Percentiles rank a stretch among this genome's conserved stretches.
These are phyloP conservation scores for Etheostoma spectabile DNA, from an alignment of 2,113 vertebrate species.

Conservation along the genomic window DNA sequence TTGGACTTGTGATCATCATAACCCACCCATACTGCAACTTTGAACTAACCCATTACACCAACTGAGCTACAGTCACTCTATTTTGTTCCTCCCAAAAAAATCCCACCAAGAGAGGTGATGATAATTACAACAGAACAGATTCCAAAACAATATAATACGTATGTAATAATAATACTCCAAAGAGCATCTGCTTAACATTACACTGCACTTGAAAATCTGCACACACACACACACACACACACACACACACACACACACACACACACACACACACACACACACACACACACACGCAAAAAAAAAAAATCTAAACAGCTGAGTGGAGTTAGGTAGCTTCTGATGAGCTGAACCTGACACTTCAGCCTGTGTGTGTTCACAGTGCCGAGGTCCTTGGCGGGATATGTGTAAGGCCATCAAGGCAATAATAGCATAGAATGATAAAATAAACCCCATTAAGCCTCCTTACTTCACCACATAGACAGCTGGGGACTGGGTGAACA, in stretches of 20 bases:
- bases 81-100: constrained; percentile 19
- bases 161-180: constrained; percentile 12
- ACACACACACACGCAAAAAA: too few species aligned
- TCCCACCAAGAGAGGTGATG: constrained; percentile 18
- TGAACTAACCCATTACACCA: not conserved
- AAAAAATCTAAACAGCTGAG: constrained; percentile 48
- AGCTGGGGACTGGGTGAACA: constrained; percentile 60
- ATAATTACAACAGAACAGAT: constrained; percentile 34
- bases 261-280: too few species aligned
- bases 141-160: constrained; percentile 47
- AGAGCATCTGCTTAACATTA: constrained; percentile 55
- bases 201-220: constrained; percentile 30
- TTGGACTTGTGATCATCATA: not conserved
- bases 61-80: not conserved
- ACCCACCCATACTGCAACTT: not conserved
- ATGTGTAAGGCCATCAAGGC: constrained; percentile 61
- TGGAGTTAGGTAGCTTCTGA: constrained; percentile 35
- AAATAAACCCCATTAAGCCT: constrained; percentile 71
- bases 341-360: constrained; percentile 59
- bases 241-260: too few species aligned
- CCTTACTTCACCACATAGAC: constrained; percentile 59
- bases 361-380: constrained; percentile 43
- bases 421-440: constrained; percentile 71
- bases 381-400: constrained; percentile 40
- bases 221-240: constrained; percentile 3